Conservation (phyloP, 2,797 vertebrate genomes). For the Alosa sapidissima region DNA sequence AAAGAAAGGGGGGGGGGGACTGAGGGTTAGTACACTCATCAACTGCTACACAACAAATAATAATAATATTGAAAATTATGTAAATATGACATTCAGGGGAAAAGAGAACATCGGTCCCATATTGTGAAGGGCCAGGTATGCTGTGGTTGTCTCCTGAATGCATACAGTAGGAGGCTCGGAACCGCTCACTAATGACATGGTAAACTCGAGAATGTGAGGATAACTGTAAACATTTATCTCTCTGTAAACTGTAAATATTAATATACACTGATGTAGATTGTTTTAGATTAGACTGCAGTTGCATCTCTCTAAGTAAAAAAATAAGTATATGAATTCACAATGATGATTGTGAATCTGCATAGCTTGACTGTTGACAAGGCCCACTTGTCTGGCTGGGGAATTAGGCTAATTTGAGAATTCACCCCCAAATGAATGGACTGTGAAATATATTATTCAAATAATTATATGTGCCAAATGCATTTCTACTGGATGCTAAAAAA, state of each 20-base stretch:
- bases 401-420: slow-evolving; percentile 52
- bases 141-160: not conserved
- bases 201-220: no score
- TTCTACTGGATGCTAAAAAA: slow-evolving; percentile 49
- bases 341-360: not conserved
- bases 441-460: slow-evolving; percentile 60
- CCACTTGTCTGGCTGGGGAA: slow-evolving; percentile 45
- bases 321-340: not conserved
- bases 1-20: no score
- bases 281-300: not conserved
- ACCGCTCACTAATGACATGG: no score
- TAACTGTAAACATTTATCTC: no score
- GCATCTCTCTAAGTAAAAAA: not conserved
- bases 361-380: slow-evolving; percentile 27
- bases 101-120: not conserved
- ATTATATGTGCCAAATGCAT: slow-evolving; percentile 46
- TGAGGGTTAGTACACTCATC: no score
- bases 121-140: not conserved
- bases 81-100: not conserved
- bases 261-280: no score
- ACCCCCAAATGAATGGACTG: slow-evolving; percentile 53
- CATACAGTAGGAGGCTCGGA: no score
- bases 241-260: no score
- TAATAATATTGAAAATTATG: not conserved
- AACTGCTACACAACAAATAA: no score